Base-by-base conservation (phyloP, 2,888 invertebrate species). In the Entomobrya multifasciata region DNA sequence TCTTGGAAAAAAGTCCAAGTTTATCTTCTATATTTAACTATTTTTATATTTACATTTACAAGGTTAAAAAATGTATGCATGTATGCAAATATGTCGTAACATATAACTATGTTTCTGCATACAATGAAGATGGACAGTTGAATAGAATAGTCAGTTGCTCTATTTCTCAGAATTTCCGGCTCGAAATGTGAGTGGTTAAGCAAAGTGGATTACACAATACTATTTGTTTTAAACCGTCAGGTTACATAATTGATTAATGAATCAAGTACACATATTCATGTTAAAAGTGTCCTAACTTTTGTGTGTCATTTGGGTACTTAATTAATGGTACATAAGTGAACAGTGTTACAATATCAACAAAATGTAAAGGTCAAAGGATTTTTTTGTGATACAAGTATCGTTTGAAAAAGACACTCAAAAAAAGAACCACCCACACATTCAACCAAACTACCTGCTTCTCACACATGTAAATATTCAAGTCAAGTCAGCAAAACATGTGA, bases 11-110 rank as follows among this genome's bases (percentile, higher is more conserved):
- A n/a, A n/a, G n/a, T n/a, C 25, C 17, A 52, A 20, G 57, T 70
- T n/a, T 47, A 44, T 70, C 70, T 25, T 25, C n/a, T 6, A 0
- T 70, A 22, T 49, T 25, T 49, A 2, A 25, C 67, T 13, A 25
- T 17, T 36, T 36, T 36, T 36, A 27, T 44, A 80, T 81, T 81
- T 72, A 47, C 81, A 72, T 72, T n/a, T n/a, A 44, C 70, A 70
- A 80, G 70, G 44, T 60, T 57, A 57, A 8, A 36, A 36, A 36
- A 36, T 36, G 8, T 36, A 81, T 81, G 81, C 57, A 72, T 17
- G 72, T 72, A n/a, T n/a, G n/a, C n/a, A n/a, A n/a, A n/a, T n/a
- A n/a, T n/a, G n/a, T n/a, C n/a, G n/a, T n/a, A n/a, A n/a, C n/a
- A n/a, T n/a, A n/a, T n/a, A n/a, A n/a, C n/a, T n/a, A n/a, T n/a